Conservation (phyloP, 2,888 invertebrate genomes). For the Chirona hameri region DNA sequence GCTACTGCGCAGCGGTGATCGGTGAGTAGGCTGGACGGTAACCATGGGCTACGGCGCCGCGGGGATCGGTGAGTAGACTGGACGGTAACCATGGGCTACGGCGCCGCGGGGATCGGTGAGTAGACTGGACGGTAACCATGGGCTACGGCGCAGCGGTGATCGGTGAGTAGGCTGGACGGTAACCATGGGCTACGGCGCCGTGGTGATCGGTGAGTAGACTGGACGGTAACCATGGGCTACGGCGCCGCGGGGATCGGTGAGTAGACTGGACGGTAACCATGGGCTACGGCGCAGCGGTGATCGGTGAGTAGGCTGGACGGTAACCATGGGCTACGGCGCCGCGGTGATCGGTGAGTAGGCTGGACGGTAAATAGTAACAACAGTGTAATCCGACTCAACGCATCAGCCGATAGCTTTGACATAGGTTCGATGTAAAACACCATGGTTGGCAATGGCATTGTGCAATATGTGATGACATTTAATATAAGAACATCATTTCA, state of each 20-base stretch:
- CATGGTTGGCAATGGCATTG: too few relatives aligned
- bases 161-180: conserved; percentile 35
- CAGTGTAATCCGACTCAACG: too few relatives aligned
- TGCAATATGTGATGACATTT: too few relatives aligned
- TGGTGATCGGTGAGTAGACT: conserved; percentile 34
- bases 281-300: background rate
- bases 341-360: conserved; percentile 34
- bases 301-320: conserved; percentile 37
- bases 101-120: conserved; percentile 33
- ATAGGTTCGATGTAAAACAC: too few relatives aligned
- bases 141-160: background rate
- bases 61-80: conserved; percentile 35
- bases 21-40: conserved; percentile 33
- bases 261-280: conserved; percentile 22
- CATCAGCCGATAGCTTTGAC: too few relatives aligned
- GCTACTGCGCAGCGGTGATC: conserved; percentile 38
- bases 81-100: too few relatives aligned
- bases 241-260: conserved; percentile 32
- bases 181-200: too few relatives aligned
- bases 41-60: conserved; percentile 38
- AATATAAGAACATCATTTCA: too few relatives aligned
- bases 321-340: too few relatives aligned
- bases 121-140: background rate
- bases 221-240: too few relatives aligned
- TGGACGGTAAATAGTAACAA: too few relatives aligned